Evolutionary conservation across 2,113 vertebrate species (phyloP).

Genomic region (Pygathrix nemaeus): DNA sequence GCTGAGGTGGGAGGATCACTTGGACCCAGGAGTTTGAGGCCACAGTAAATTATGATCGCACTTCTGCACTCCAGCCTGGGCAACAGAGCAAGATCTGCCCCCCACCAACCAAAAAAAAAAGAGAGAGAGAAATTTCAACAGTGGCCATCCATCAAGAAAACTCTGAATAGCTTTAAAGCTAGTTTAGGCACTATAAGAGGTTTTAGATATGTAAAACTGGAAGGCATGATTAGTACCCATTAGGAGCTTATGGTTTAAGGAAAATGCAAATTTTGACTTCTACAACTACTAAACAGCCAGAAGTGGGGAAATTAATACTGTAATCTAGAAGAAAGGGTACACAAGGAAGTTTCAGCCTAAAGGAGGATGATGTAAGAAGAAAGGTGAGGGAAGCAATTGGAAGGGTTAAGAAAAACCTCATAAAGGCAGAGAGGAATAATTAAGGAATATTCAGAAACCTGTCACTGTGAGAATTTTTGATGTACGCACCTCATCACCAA

Average conservation of each 20-base stretch:
- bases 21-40: no score
- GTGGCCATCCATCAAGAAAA: neutral
- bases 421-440: conserved; percentile 10
- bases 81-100: no score
- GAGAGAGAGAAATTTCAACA: neutral
- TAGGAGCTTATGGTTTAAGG: neutral
- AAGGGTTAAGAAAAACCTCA: conserved; percentile 28
- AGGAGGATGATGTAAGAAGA: neutral
- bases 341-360: neutral
- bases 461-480: conserved; percentile 14
- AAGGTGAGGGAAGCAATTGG: neutral
- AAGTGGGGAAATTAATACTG: neutral
- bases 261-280: conserved; percentile 36
- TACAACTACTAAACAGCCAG: neutral
- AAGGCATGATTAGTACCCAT: neutral
- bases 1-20: no score
- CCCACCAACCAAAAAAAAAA: no score
- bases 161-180: neutral
- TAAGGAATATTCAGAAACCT: conserved; percentile 23
- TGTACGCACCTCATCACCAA: conserved; percentile 25
- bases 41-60: no score
- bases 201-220: neutral
- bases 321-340: neutral
- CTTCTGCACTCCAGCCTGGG: no score
- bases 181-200: neutral